A percentile compares a stretch with the other conserved stretches of the same genome.
Conservation (phyloP, 2,797 vertebrate genomes). For the Cossypha heuglini region DNA sequence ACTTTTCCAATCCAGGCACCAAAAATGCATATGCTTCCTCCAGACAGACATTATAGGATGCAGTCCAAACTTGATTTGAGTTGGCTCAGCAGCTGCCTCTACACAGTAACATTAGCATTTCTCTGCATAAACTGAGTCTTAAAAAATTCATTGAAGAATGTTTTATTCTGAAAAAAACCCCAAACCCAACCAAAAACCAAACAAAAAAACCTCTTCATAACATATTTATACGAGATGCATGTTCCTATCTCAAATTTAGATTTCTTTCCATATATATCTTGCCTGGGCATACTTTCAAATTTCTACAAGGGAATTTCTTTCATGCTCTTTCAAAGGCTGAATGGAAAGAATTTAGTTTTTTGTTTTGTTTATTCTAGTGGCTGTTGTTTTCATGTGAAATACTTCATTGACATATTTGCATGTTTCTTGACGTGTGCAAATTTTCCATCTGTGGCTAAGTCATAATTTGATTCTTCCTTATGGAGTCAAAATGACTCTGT, state of each 20-base stretch:
- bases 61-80: conserved; percentile 6
- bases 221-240: not conserved
- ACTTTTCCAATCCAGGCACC: not conserved
- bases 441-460: not conserved
- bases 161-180: not conserved
- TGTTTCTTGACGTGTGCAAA: rapidly evolving
- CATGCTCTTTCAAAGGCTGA: not conserved
- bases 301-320: not conserved
- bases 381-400: not conserved
- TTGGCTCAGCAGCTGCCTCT: conserved; percentile 10
- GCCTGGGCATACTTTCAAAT: not conserved
- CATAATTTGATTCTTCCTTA: rapidly evolving
- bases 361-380: not conserved
- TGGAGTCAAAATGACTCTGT: not conserved
- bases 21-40: not conserved
- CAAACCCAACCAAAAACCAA: not conserved
- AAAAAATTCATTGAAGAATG: not conserved
- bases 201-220: not conserved
- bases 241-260: not conserved
- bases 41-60: not conserved
- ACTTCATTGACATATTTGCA: not conserved
- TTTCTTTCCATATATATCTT: not conserved
- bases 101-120: not conserved
- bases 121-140: not conserved
- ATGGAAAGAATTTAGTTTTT: not conserved